These are phyloP conservation scores for Pan paniscus DNA, from an alignment of 2,113 vertebrate genomes.

Conservation along the genomic window DNA sequence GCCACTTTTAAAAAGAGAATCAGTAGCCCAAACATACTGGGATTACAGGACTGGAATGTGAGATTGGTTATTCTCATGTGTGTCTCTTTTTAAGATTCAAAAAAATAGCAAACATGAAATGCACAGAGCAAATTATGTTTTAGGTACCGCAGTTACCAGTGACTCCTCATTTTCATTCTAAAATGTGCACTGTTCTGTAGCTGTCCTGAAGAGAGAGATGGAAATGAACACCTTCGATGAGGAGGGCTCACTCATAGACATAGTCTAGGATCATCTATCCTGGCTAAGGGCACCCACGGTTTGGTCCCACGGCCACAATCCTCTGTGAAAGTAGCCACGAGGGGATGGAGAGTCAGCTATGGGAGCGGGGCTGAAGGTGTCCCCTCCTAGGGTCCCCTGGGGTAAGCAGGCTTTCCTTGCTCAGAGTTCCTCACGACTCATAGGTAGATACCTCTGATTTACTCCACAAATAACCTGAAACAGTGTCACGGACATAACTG, in stretches of 20 bases:
- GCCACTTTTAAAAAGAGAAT: not conserved
- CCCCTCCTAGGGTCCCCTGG: not conserved
- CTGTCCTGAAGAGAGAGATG: fast-evolving
- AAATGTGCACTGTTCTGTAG: not conserved
- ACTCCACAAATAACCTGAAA: no score
- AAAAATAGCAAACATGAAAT: not conserved
- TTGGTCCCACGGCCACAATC: not conserved
- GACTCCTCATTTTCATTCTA: not conserved
- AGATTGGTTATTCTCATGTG: not conserved
- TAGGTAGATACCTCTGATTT: not conserved
- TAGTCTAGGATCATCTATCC: not conserved
- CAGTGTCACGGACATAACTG: not conserved
- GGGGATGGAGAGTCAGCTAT: not conserved
- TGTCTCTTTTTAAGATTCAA: not conserved
- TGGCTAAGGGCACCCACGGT: fast-evolving
- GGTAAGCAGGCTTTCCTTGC: not conserved
- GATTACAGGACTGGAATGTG: not conserved
- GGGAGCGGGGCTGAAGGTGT: not conserved
- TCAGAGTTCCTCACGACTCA: not conserved
- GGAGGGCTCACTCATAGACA: not conserved
- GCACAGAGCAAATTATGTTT: not conserved
- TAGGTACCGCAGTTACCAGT: not conserved
- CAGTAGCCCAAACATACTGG: not conserved
- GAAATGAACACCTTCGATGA: fast-evolving
- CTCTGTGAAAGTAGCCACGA: not conserved